A percentile compares a stretch with the other conserved stretches of the same genome.
phyloP scores from a whole-genome alignment of 2,888 invertebrate species.

The Harpalus rubripes region DNA sequence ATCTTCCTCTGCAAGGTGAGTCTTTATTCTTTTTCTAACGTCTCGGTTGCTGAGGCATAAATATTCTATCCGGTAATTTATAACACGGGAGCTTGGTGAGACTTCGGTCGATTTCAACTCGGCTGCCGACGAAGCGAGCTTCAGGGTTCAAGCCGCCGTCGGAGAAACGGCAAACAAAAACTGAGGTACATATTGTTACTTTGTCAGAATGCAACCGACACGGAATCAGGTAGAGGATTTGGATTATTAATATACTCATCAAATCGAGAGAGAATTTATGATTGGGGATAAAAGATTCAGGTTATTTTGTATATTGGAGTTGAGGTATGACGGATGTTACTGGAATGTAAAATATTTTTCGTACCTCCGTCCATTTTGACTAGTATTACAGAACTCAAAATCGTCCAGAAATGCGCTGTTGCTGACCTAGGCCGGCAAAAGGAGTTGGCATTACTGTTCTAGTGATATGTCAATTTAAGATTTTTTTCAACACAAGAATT shows the following conservation, averaged over 20 bases:
- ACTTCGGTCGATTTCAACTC: background rate
- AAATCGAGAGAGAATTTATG: background rate
- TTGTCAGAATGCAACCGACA: constrained; percentile 24
- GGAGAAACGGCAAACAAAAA: constrained; percentile 5
- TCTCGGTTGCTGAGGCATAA: constrained; percentile 59
- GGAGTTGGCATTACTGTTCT: too few relatives aligned
- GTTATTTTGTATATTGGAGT: background rate
- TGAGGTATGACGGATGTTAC: background rate
- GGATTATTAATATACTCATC: constrained; percentile 29
- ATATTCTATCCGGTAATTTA: constrained; percentile 64
- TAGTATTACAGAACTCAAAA: too few relatives aligned
- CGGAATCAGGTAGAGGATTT: background rate
- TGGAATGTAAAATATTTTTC: background rate
- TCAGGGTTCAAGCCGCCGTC: background rate
- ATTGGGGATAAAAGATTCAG: background rate
- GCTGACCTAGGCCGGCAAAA: too few relatives aligned
- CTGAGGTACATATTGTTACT: constrained; percentile 40
- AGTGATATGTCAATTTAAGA: too few relatives aligned
- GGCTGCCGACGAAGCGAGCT: background rate
- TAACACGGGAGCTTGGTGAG: constrained; percentile 6
- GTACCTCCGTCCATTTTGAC: too few relatives aligned
- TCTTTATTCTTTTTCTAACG: constrained; percentile 40
- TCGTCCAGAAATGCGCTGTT: too few relatives aligned
- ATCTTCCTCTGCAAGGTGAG: constrained; percentile 33
- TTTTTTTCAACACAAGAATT: too few relatives aligned